These are phyloP conservation scores for Lottia scabra DNA, from an alignment of 2,888 invertebrate genomes.

Conservation along the genomic window DNA sequence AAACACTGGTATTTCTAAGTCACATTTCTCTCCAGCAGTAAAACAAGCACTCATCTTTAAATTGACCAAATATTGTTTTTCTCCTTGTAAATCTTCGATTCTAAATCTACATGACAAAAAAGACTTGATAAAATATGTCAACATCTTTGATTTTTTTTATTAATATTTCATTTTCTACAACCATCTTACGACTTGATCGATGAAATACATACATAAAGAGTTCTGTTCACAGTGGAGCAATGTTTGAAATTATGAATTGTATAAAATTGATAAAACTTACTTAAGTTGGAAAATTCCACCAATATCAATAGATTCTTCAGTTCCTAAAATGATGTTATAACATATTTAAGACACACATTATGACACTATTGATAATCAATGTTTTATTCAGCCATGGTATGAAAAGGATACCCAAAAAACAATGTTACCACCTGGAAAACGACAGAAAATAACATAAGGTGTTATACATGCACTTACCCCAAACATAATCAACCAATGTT, in stretches of 20 bases:
- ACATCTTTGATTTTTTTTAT: too few relatives aligned
- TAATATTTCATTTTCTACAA: too few relatives aligned
- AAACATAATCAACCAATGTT: conserved; percentile 30
- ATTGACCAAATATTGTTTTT: conserved; percentile 32
- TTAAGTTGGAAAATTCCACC: conserved; percentile 14
- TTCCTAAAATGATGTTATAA: neutral
- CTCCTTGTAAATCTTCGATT: conserved; percentile 23
- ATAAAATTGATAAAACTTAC: conserved; percentile 6
- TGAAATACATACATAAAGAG: too few relatives aligned
- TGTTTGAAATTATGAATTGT: too few relatives aligned
- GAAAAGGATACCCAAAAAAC: too few relatives aligned
- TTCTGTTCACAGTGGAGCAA: too few relatives aligned
- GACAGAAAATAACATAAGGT: too few relatives aligned
- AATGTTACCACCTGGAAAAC: too few relatives aligned
- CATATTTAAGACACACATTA: neutral
- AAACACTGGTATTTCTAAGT: conserved; percentile 17
- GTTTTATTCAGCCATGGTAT: too few relatives aligned
- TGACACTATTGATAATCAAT: neutral
- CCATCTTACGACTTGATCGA: too few relatives aligned
- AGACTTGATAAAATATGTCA: neutral
- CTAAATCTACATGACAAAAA: conserved; percentile 18
- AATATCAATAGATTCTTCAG: conserved; percentile 4
- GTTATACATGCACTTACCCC: conserved; percentile 32
- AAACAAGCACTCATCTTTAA: conserved; percentile 38
- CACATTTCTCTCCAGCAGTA: conserved; percentile 27